phyloP scores from a whole-genome alignment of 2,797 vertebrate species.

The Corythornis leucogaster region DNA sequence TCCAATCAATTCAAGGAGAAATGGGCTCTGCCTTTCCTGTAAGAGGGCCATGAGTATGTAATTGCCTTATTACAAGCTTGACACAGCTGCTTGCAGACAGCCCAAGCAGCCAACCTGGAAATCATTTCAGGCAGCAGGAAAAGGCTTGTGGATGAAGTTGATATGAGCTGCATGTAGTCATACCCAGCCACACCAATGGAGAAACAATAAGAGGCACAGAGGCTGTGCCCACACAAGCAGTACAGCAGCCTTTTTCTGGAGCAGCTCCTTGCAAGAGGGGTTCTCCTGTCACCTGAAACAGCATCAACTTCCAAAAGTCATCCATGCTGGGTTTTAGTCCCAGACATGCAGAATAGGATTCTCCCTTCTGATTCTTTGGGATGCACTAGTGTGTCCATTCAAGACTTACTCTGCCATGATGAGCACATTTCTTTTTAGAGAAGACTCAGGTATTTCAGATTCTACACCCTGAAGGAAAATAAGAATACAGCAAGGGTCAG shows the following conservation, averaged over 20 bases:
- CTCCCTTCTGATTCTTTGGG: background rate
- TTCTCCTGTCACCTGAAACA: background rate
- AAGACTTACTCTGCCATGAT: background rate
- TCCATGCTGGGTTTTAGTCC: background rate
- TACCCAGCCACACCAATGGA: background rate
- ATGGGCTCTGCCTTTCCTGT: background rate
- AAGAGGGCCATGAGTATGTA: background rate
- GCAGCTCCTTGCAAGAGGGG: background rate
- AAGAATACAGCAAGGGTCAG: background rate
- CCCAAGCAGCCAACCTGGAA: conserved; percentile 5
- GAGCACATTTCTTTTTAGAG: background rate
- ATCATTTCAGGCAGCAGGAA: conserved; percentile 36
- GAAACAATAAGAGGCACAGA: background rate
- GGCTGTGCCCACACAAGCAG: background rate
- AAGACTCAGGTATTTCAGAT: background rate
- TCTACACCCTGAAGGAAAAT: background rate
- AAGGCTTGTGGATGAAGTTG: background rate
- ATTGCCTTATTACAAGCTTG: background rate
- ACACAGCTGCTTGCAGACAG: background rate
- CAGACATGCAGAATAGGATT: background rate
- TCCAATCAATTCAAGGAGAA: background rate
- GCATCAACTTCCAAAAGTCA: background rate
- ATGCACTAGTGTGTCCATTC: background rate
- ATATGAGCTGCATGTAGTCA: background rate
- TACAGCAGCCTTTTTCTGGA: background rate